Base-by-base conservation (phyloP, 1,140 invertebrate genomes). In the Nephila pilipes region DNA sequence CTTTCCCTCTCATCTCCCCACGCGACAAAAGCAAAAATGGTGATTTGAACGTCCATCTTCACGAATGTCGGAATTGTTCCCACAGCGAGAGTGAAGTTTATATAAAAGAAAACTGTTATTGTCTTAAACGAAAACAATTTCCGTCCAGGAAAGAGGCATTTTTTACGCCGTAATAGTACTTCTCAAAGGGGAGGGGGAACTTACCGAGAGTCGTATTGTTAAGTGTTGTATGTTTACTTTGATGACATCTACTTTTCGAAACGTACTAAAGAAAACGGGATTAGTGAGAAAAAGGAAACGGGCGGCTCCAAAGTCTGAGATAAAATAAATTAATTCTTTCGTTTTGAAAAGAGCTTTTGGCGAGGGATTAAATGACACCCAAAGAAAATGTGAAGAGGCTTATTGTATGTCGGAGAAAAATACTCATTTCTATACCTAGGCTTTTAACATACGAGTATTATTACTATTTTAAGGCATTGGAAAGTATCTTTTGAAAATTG, bases 171-270 rank as follows among this genome's bases (percentile, higher is more conserved):
- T 65, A 80, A 46, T 20, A 20, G 32, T 25, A 0, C 46, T 57
- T 20, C 80, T 25, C 2, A 25, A 4, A 22, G 38, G 18, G 1
- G 0, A 29, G 29, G 29, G 16, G 6, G 10, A 57, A 55, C 60
- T 12, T 29, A 60, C 20, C 18, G 57, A 60, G 36, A 60, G 58
- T 60, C 85, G 55, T 60, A 60, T 85, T 85, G 83, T 85, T 85
- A 87, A 87, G 85, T 63, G 85, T 87, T 87, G 29, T 63, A 60
- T 87, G 85, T 36, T 87, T 87, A 60, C 57, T 87, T 32, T 87
- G 85, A 60, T 63, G 85, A 87, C 85, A 87, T 87, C 85, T 63
- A 87, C 85, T 60, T 87, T 32, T 87, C 18, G 22, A 22, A 60
- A 60, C 29, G 55, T 18, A 16, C 14, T 36, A 63, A 87, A 57